Conservation (phyloP, 2,113 vertebrate species). For the Phasianus colchicus region DNA sequence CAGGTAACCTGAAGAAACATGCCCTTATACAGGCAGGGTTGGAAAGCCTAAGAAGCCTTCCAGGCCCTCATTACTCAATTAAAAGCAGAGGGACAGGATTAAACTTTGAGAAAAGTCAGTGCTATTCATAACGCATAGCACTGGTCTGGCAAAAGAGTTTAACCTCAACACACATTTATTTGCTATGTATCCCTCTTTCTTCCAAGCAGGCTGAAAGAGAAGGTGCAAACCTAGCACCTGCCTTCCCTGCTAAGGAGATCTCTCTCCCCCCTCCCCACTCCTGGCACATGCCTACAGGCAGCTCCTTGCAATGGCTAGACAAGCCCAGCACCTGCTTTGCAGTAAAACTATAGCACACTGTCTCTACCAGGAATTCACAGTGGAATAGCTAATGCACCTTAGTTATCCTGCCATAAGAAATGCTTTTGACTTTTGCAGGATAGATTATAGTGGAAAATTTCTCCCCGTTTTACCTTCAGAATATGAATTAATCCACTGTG, state of each 20-base stretch:
- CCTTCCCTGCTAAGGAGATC: not conserved
- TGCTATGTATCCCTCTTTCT: not conserved
- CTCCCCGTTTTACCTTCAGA: slow-evolving; percentile 35
- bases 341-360: not conserved
- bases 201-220: not conserved
- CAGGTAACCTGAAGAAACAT: not conserved
- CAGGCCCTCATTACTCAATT: not conserved
- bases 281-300: not conserved
- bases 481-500: not conserved
- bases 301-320: not conserved
- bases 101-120: not conserved
- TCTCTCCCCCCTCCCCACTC: not conserved
- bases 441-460: not conserved
- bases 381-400: slow-evolving; percentile 40
- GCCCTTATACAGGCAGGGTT: not conserved
- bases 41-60: not conserved
- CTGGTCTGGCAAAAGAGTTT: not conserved
- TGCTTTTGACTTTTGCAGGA: not conserved
- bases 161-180: not conserved
- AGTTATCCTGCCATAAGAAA: slow-evolving; percentile 35
- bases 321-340: slow-evolving; percentile 12
- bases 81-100: not conserved
- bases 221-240: slow-evolving; percentile 25
- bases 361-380: slow-evolving; percentile 26
- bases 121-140: not conserved